Evolutionary conservation across 2,888 invertebrate species (phyloP).

Genomic region (Drosophila yooni): DNA sequence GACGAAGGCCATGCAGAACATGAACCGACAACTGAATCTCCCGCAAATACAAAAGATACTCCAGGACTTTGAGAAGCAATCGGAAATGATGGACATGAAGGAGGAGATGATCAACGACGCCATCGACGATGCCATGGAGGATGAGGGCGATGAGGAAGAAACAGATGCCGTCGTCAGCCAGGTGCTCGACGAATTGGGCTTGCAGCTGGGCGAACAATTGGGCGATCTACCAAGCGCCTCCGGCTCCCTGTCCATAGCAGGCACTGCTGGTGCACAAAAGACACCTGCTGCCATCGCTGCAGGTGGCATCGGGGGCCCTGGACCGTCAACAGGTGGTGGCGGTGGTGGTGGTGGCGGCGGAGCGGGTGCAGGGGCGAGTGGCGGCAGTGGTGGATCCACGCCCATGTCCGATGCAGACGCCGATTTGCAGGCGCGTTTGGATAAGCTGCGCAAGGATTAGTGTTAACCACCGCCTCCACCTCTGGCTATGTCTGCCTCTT

Average conservation of each 20-base stretch:
- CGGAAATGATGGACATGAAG: slow-evolving; percentile 99
- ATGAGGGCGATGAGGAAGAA: slow-evolving; percentile 99
- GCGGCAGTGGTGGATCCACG: slow-evolving; percentile 85
- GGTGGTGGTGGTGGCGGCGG: slow-evolving; percentile 84
- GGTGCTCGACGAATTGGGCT: slow-evolving; percentile 98
- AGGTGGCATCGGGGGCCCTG: slow-evolving; percentile 82
- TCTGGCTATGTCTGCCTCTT: slow-evolving; percentile 26
- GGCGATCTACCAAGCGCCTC: slow-evolving; percentile 92
- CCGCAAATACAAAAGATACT: slow-evolving; percentile 99
- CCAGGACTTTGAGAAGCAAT: slow-evolving; percentile 99
- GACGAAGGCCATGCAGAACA: slow-evolving; percentile 98
- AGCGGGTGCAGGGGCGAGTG: slow-evolving; percentile 82
- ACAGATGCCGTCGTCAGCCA: slow-evolving; percentile 98
- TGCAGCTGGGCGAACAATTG: slow-evolving; percentile 96
- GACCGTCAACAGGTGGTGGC: slow-evolving; percentile 78
- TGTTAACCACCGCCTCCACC: slow-evolving; percentile 22
- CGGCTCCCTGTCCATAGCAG: slow-evolving; percentile 87
- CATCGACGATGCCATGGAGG: slow-evolving; percentile 99
- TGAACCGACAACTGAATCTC: slow-evolving; percentile 98
- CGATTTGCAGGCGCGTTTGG: slow-evolving; percentile 97
- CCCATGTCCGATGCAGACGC: slow-evolving; percentile 95
- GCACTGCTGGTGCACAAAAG: slow-evolving; percentile 88
- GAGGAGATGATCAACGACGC: slow-evolving; percentile 99
- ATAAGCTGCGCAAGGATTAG: slow-evolving; percentile 90
- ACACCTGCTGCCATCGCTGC: slow-evolving; percentile 86